phyloP scores from a whole-genome alignment of 2,113 vertebrate genomes.

The Gnathonemus longibarbis region DNA sequence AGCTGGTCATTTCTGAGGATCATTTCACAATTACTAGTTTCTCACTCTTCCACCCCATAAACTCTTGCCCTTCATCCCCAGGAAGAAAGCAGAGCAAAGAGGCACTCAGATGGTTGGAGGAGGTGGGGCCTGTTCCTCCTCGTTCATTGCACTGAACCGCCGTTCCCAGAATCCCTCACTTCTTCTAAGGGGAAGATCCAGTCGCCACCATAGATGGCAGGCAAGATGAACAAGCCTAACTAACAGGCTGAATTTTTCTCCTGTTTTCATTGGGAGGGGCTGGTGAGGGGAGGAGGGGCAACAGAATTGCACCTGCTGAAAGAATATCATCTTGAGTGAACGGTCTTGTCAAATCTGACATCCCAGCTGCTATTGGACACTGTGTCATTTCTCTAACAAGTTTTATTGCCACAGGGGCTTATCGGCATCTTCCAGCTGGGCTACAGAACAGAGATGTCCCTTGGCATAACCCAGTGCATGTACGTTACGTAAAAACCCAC shows the following conservation, averaged over 20 bases:
- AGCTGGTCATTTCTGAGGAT: conserved; percentile 28
- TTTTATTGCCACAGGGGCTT: not conserved
- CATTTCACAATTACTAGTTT: conserved; percentile 34
- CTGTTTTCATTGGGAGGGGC: not conserved
- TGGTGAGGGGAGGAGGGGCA: not conserved
- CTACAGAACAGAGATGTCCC: not conserved
- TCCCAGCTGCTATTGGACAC: not conserved
- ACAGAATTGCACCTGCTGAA: not conserved
- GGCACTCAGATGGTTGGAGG: conserved; percentile 12
- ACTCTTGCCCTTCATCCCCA: conserved; percentile 34
- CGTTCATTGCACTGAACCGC: conserved; percentile 19
- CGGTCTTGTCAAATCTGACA: not conserved
- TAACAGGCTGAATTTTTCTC: not conserved
- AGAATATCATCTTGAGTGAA: not conserved
- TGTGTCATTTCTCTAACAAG: not conserved
- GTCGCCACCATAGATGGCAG: not conserved
- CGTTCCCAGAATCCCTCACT: not conserved
- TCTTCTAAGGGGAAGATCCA: not conserved
- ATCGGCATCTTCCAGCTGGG: not conserved
- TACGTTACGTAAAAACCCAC: not conserved
- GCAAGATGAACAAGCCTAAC: not conserved
- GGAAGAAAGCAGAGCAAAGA: conserved; percentile 15
- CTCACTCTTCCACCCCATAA: conserved; percentile 37
- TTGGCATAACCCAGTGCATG: no score
- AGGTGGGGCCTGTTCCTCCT: conserved; percentile 17